Evolutionary conservation across 2,888 invertebrate genomes (phyloP).

Genomic region (Stegophylla sp.): DNA sequence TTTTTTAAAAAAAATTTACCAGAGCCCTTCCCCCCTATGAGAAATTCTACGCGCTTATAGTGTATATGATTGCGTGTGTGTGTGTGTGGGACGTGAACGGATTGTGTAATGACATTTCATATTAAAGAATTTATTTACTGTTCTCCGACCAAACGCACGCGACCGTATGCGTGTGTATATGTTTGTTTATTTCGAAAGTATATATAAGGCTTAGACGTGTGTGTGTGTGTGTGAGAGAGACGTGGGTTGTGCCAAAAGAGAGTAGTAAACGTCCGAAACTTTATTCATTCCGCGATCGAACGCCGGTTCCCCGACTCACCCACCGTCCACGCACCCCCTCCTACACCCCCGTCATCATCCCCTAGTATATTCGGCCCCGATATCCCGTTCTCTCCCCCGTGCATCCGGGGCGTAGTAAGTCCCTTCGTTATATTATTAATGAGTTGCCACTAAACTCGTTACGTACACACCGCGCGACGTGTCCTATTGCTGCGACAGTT

Average conservation of each 20-base stretch:
- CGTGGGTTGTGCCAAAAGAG: too few relatives aligned
- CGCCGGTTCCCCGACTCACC: not conserved
- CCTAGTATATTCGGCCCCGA: not conserved
- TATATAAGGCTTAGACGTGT: too few relatives aligned
- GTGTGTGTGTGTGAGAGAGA: not conserved
- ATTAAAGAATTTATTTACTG: not conserved
- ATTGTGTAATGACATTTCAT: not conserved
- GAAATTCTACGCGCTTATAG: too few relatives aligned
- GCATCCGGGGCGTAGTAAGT: not conserved
- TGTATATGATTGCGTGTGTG: too few relatives aligned
- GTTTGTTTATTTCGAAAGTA: too few relatives aligned
- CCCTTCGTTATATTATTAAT: slow-evolving; percentile 19
- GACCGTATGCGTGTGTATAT: not conserved
- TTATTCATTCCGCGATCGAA: slow-evolving; percentile 23
- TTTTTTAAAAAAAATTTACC: too few relatives aligned
- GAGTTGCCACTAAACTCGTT: slow-evolving; percentile 11
- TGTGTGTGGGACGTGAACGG: not conserved
- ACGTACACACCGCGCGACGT: too few relatives aligned
- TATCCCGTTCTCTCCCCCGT: too few relatives aligned
- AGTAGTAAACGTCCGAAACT: slow-evolving; percentile 29
- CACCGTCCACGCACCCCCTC: not conserved
- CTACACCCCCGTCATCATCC: not conserved
- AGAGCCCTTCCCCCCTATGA: too few relatives aligned
- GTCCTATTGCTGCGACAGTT: too few relatives aligned
- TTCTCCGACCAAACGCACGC: not conserved